A percentile compares a stretch with the other conserved stretches of the same genome.
Evolutionary conservation across 2,113 vertebrate species (phyloP).

Genomic region (Perognathus longimembris): DNA sequence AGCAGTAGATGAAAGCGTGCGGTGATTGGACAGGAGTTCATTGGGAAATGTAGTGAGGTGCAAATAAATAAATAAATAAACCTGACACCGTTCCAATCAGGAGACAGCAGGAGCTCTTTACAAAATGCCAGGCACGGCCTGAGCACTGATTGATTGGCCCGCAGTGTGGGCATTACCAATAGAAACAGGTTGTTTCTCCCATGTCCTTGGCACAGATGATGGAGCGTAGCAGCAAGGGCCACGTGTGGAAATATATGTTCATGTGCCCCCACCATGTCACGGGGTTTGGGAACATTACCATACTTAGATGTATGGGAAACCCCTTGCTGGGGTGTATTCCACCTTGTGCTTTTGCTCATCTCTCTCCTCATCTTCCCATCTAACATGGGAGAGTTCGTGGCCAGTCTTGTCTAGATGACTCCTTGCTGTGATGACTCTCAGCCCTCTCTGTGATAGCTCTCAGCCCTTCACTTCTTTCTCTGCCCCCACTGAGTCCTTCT

Average conservation of each 20-base stretch:
- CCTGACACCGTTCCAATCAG: conserved; percentile 70
- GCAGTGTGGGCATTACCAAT: conserved; percentile 12
- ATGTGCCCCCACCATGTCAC: background rate
- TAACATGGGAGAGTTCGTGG: background rate
- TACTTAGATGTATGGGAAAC: background rate
- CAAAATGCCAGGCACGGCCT: conserved; percentile 47
- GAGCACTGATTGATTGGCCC: conserved; percentile 61
- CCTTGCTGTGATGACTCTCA: background rate
- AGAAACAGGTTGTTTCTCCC: background rate
- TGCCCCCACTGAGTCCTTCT: background rate
- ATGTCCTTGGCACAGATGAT: conserved; percentile 15
- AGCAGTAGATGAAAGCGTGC: background rate
- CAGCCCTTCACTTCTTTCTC: background rate
- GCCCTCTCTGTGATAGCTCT: background rate
- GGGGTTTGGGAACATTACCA: background rate
- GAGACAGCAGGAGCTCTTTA: conserved; percentile 52
- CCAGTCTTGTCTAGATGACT: conserved; percentile 27
- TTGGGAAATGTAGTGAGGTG: conserved; percentile 35
- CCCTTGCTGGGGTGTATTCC: background rate
- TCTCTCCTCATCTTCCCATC: conserved; percentile 4
- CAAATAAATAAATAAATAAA: conserved; percentile 36
- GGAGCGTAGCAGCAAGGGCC: background rate
- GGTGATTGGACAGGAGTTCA: conserved; percentile 50
- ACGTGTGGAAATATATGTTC: background rate
- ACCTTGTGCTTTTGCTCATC: background rate